These are phyloP conservation scores for Homarus gammarus DNA, from an alignment of 2,888 invertebrate species.

Conservation along the genomic window DNA sequence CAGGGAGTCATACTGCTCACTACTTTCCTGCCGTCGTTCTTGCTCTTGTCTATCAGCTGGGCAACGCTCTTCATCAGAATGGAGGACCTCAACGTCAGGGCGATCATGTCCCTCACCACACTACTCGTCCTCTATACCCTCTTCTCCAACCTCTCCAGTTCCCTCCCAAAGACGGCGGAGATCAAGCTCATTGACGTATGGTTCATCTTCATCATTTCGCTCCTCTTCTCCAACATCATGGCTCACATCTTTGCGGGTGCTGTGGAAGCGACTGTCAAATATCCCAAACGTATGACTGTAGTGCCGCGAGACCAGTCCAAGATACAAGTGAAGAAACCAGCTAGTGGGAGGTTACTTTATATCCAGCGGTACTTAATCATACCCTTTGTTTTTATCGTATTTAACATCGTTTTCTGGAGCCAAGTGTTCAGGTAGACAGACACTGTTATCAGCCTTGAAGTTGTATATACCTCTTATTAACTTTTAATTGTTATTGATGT, in stretches of 20 bases:
- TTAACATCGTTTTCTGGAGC: constrained; percentile 13
- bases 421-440: no score
- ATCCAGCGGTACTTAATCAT: constrained; percentile 8
- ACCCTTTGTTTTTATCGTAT: neutral
- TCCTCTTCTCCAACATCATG: constrained; percentile 32
- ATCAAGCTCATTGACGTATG: constrained; percentile 25
- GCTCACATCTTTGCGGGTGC: constrained; percentile 6
- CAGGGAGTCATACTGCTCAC: neutral
- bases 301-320: no score
- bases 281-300: neutral
- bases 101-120: constrained; percentile 20
- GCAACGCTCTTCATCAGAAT: constrained; percentile 20
- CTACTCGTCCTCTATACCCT: constrained; percentile 28
- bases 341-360: neutral
- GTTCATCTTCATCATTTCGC: constrained; percentile 20
- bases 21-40: constrained; percentile 6
- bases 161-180: neutral
- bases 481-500: no score
- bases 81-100: constrained; percentile 13
- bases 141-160: neutral
- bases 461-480: no score
- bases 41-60: constrained; percentile 21
- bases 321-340: no score
- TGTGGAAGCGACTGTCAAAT: no score
- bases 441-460: no score